Conservation (phyloP, 2,888 invertebrate genomes). For the Spisula solida region DNA sequence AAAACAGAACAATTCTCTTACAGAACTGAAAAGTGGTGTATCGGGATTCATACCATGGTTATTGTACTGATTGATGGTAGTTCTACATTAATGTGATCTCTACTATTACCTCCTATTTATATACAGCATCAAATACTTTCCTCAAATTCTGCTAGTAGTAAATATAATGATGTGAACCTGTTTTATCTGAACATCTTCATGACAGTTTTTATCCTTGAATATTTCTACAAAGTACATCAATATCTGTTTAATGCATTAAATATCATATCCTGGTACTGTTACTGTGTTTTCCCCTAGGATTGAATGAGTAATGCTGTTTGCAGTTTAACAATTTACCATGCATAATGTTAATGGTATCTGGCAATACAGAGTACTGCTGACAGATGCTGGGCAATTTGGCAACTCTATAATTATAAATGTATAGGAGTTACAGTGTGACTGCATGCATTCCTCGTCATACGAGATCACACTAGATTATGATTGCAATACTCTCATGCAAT, state of each 20-base stretch:
- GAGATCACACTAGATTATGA: neutral
- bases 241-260: constrained; percentile 3
- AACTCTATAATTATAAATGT: constrained; percentile 18
- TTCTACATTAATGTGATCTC: no score
- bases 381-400: constrained; percentile 9
- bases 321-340: neutral
- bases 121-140: neutral
- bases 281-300: neutral
- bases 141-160: neutral
- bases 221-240: constrained; percentile 17
- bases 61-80: no score
- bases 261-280: neutral
- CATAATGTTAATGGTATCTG: neutral
- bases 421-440: neutral
- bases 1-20: no score
- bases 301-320: constrained; percentile 13
- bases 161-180: constrained; percentile 2
- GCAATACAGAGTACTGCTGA: neutral
- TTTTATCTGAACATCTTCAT: neutral
- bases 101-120: neutral
- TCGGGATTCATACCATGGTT: no score
- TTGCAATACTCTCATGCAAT: neutral
- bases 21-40: no score
- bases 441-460: neutral
- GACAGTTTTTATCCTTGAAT: neutral